These are phyloP conservation scores for Folsomia candida DNA, from an alignment of 2,888 invertebrate genomes.

Conservation along the genomic window DNA sequence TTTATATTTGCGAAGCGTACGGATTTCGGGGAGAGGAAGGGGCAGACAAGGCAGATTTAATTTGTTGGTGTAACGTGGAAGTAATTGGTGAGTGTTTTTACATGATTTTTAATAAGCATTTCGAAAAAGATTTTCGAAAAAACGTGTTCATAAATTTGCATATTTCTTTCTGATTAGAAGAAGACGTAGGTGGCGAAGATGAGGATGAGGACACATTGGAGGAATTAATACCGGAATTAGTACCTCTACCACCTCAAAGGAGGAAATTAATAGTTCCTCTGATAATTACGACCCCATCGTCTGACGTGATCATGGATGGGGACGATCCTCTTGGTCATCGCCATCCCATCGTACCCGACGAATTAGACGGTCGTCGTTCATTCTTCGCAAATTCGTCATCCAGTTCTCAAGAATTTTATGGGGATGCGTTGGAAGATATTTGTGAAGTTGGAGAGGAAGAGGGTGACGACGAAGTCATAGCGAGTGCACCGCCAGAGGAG, in stretches of 20 bases:
- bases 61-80: conserved; percentile 37
- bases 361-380: too few relatives aligned
- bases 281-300: neutral
- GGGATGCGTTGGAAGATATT: neutral
- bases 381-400: too few relatives aligned
- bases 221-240: neutral
- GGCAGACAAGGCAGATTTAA: conserved; percentile 26
- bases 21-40: conserved; percentile 60
- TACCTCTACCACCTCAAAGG: neutral
- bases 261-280: neutral
- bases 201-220: neutral
- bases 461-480: neutral
- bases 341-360: too few relatives aligned
- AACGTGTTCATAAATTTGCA: too few relatives aligned
- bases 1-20: conserved; percentile 66
- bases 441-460: neutral
- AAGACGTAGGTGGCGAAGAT: too few relatives aligned
- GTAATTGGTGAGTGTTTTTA: conserved; percentile 57
- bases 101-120: too few relatives aligned
- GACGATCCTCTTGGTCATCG: too few relatives aligned
- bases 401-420: neutral
- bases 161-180: too few relatives aligned
- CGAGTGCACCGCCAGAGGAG: neutral
- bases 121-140: too few relatives aligned
- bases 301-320: neutral